A percentile compares a stretch with the other conserved stretches of the same genome.
These are phyloP conservation scores for Drosophila quinaria DNA, from an alignment of 2,888 invertebrate species.

Conservation along the genomic window DNA sequence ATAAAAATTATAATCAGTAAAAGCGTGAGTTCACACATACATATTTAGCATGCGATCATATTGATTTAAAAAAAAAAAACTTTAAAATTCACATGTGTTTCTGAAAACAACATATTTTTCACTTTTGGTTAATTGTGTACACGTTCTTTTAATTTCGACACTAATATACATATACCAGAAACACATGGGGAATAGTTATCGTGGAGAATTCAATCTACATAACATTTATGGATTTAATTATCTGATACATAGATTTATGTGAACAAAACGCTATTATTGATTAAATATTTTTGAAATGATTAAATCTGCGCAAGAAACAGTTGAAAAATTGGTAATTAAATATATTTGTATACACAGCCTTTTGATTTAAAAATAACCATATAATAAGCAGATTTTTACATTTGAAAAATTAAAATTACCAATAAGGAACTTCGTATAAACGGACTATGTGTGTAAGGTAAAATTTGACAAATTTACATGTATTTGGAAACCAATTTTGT, in stretches of 20 bases:
- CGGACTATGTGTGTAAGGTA: constrained; percentile 63
- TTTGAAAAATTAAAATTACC: constrained; percentile 45
- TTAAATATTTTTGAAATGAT: constrained; percentile 45
- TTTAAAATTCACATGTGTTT: constrained; percentile 16
- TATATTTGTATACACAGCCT: constrained; percentile 12
- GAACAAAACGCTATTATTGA: constrained; percentile 49
- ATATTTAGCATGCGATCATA: constrained; percentile 14
- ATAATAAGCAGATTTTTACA: constrained; percentile 46
- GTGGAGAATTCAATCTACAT: constrained; percentile 5
- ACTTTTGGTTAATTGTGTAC: not conserved
- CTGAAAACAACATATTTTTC: not conserved
- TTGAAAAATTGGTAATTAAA: constrained; percentile 8
- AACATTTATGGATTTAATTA: constrained; percentile 6
- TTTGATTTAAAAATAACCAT: constrained; percentile 6
- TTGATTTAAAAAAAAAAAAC: not conserved
- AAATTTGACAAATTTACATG: constrained; percentile 51
- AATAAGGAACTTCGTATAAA: constrained; percentile 60
- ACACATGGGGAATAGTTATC: constrained; percentile 15
- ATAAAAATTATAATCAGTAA: constrained; percentile 38
- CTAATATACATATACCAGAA: not conserved
- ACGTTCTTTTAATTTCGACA: no score
- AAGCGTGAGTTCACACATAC: constrained; percentile 42
- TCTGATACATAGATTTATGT: constrained; percentile 21
- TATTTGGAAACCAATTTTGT: constrained; percentile 48
- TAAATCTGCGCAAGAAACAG: constrained; percentile 42